Percentiles rank a stretch among this genome's conserved stretches.
Conservation (phyloP, 2,888 invertebrate genomes). For the Diachrysia chrysitis region DNA sequence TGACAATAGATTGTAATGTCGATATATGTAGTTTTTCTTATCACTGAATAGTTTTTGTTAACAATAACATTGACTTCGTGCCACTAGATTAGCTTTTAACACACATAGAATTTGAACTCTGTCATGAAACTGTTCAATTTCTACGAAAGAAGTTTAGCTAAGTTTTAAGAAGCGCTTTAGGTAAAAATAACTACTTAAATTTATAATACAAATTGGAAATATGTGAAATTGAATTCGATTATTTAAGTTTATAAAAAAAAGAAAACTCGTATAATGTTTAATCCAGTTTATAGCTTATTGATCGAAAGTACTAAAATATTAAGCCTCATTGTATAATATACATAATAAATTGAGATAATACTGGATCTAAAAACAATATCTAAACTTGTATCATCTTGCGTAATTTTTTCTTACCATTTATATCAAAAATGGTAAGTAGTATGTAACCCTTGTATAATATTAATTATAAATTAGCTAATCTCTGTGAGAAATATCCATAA, state of each 20-base stretch:
- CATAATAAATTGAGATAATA: not conserved
- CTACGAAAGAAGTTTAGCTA: constrained; percentile 32
- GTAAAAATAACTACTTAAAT: constrained; percentile 40
- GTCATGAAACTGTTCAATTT: constrained; percentile 27
- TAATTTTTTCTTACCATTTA: constrained; percentile 41
- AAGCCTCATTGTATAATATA: constrained; percentile 13
- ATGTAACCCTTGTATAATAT: constrained; percentile 50
- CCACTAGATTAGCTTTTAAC: constrained; percentile 44
- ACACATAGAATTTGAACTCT: constrained; percentile 34
- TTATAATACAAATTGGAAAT: constrained; percentile 39
- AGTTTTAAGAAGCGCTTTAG: constrained; percentile 32
- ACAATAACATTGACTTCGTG: constrained; percentile 57
- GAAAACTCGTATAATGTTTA: constrained; percentile 2
- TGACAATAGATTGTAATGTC: constrained; percentile 19
- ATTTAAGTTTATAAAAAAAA: constrained; percentile 14
- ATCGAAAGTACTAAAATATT: constrained; percentile 13
- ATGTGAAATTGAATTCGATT: constrained; percentile 46
- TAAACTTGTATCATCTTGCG: constrained; percentile 20
- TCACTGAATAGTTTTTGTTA: constrained; percentile 40
- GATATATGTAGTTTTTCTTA: constrained; percentile 20
- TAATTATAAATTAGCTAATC: constrained; percentile 45
- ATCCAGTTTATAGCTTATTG: constrained; percentile 20
- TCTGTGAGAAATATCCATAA: constrained; percentile 60
- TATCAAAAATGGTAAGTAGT: constrained; percentile 39
- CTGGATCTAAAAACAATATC: not conserved